phyloP scores from a whole-genome alignment of 1,140 invertebrate species.

The Cheumatopsyche charites region DNA sequence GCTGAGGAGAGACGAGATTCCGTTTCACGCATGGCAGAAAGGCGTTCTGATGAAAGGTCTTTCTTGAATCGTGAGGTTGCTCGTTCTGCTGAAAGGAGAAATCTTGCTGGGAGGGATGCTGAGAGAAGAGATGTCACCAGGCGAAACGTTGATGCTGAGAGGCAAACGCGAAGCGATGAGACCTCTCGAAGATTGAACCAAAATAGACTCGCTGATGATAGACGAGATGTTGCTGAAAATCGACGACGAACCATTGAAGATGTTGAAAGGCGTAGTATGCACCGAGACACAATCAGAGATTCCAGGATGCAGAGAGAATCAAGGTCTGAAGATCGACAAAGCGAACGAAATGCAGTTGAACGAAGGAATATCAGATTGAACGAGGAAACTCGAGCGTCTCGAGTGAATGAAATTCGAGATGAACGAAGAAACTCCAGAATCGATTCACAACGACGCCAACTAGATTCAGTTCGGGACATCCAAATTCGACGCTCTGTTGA shows the following conservation, averaged over 20 bases:
- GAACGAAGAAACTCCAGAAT: not conserved
- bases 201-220: not conserved
- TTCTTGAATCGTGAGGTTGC: too few relatives aligned
- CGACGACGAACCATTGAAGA: not conserved
- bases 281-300: not conserved
- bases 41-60: not conserved
- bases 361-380: not conserved
- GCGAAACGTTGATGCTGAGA: not conserved
- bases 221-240: too few relatives aligned
- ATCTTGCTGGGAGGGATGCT: not conserved
- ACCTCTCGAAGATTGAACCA: not conserved
- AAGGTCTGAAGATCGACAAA: not conserved
- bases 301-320: not conserved
- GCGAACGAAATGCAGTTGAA: not conserved
- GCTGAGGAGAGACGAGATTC: conserved; percentile 8
- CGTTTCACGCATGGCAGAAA: too few relatives aligned
- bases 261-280: not conserved
- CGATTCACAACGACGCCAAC: not conserved
- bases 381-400: not conserved
- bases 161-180: not conserved
- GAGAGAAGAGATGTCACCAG: not conserved
- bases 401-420: not conserved
- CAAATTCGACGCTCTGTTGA: too few relatives aligned
- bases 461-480: too few relatives aligned
- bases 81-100: not conserved